These are phyloP conservation scores for Bombus superbus DNA, from an alignment of 1,140 invertebrate genomes.

Conservation along the genomic window DNA sequence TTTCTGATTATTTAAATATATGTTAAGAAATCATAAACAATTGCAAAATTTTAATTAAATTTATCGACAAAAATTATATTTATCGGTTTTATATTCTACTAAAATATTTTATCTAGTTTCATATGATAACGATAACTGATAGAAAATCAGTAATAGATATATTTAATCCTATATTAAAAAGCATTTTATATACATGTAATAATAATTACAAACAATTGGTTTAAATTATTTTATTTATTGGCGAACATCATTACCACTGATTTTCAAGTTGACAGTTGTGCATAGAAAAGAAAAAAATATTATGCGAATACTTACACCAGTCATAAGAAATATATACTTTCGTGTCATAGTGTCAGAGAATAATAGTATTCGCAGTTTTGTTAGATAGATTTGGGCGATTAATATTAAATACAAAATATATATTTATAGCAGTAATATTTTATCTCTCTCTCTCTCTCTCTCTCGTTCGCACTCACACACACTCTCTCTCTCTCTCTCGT, in stretches of 20 bases:
- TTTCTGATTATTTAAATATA: background rate
- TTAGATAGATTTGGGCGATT: slow-evolving; percentile 74
- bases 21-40: background rate
- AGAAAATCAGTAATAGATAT: background rate
- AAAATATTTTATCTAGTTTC: background rate
- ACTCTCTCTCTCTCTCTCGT: slow-evolving; percentile 69
- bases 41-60: background rate
- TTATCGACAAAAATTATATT: no score
- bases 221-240: slow-evolving; percentile 67
- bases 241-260: slow-evolving; percentile 69
- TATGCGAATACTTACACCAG: slow-evolving; percentile 74
- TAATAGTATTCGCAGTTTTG: slow-evolving; percentile 72
- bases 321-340: slow-evolving; percentile 74
- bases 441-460: slow-evolving; percentile 32
- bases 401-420: slow-evolving; percentile 81
- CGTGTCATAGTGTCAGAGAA: slow-evolving; percentile 70
- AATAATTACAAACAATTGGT: slow-evolving; percentile 2
- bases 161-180: background rate
- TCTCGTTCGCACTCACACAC: slow-evolving; percentile 37
- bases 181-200: background rate
- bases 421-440: slow-evolving; percentile 74
- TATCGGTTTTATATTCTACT: background rate
- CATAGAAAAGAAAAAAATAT: slow-evolving; percentile 70
- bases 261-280: slow-evolving; percentile 73
- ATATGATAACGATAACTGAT: no score